A percentile compares a stretch with the other conserved stretches of the same genome.
These are phyloP conservation scores for Halictus ligatus DNA, from an alignment of 2,888 invertebrate genomes.

Conservation along the genomic window DNA sequence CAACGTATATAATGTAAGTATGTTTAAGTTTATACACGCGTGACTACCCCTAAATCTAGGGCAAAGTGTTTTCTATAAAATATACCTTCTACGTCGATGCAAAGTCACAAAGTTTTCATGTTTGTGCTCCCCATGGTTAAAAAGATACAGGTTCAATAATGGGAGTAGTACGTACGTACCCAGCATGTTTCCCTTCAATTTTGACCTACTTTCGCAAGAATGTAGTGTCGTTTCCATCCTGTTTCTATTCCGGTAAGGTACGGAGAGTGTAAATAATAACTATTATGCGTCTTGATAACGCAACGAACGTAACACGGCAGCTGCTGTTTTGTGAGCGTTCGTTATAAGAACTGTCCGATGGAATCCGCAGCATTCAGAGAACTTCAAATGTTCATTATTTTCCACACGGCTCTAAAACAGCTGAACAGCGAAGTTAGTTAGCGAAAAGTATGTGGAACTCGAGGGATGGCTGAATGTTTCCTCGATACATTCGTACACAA, in stretches of 20 bases:
- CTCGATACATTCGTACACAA: too few species aligned
- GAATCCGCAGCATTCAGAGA: neutral
- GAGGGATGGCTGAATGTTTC: neutral
- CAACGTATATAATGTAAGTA: neutral
- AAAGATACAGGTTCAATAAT: neutral
- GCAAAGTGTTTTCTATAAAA: neutral
- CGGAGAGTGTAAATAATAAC: neutral
- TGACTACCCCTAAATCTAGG: neutral
- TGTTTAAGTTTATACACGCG: neutral
- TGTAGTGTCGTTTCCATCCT: neutral
- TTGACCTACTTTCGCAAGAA: neutral
- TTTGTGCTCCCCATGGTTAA: neutral
- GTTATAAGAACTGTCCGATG: neutral
- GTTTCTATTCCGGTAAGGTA: neutral
- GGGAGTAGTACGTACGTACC: neutral
- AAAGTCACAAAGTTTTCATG: neutral
- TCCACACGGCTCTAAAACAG: neutral
- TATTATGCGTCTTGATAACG: neutral
- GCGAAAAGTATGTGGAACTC: neutral
- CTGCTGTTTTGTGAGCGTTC: neutral
- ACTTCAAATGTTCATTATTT: neutral
- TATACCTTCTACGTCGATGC: neutral
- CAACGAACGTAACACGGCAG: neutral
- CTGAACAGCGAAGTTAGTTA: neutral
- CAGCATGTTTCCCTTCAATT: neutral